Evolutionary conservation across 2,113 vertebrate genomes (phyloP).

Genomic region (Seriola quinqueradiata): DNA sequence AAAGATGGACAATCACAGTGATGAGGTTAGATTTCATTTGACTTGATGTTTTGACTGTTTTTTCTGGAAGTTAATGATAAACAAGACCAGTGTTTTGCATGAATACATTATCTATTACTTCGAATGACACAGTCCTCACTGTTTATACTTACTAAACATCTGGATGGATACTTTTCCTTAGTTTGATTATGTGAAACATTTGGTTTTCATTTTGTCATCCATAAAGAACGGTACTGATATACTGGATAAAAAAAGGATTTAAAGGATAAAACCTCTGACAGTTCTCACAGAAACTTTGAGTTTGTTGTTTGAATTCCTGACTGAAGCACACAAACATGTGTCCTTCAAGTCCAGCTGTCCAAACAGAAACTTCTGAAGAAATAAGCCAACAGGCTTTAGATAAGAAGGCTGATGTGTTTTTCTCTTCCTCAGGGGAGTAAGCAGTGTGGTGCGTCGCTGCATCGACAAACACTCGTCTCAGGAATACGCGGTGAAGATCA

Average conservation of each 20-base stretch:
- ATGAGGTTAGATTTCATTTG: not conserved
- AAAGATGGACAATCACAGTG: not conserved
- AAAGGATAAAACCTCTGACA: not conserved
- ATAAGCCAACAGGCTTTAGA: not conserved
- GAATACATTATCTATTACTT: not conserved
- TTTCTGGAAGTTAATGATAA: not conserved
- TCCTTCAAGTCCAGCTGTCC: slow-evolving; percentile 7
- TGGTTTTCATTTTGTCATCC: not conserved
- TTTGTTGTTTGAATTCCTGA: not conserved
- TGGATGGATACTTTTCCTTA: not conserved
- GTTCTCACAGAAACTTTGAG: not conserved
- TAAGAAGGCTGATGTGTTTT: not conserved
- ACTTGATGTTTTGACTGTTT: not conserved
- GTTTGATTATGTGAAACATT: not conserved
- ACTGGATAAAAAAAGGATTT: not conserved
- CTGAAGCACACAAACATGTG: slow-evolving; percentile 1
- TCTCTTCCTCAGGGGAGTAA: slow-evolving; percentile 89
- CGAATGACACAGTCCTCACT: slow-evolving; percentile 1
- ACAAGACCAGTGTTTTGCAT: not conserved
- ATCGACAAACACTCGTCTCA: slow-evolving; percentile 88
- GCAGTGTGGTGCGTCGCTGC: slow-evolving; percentile 95
- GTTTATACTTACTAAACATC: not conserved
- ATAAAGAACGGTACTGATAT: not conserved
- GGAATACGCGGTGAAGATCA: slow-evolving; percentile 96
- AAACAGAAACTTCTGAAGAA: slow-evolving; percentile 3